phyloP scores from a whole-genome alignment of 2,113 vertebrate genomes.

The Prietella phreatophila region DNA sequence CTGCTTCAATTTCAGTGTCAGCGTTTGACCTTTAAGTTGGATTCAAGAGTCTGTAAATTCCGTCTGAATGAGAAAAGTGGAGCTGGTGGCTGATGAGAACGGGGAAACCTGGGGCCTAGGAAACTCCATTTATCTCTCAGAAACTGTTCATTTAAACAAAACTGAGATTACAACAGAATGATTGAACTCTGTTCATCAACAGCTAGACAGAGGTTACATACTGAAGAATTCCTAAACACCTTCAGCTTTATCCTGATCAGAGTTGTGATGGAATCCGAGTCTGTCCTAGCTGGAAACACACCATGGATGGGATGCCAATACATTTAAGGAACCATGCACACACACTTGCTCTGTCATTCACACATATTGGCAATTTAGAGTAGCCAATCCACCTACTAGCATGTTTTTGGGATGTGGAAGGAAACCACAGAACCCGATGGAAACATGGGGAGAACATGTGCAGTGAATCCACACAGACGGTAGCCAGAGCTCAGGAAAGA shows the following conservation, averaged over 20 bases:
- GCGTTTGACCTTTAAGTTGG: slow-evolving; percentile 52
- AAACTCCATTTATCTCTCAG: slow-evolving; percentile 50
- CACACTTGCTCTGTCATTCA: not conserved
- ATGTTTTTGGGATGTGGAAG: not conserved
- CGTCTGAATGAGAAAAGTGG: slow-evolving; percentile 2
- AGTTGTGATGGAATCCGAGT: not conserved
- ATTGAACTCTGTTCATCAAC: slow-evolving; percentile 36
- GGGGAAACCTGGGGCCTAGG: slow-evolving; percentile 19
- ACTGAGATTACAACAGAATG: slow-evolving; percentile 28
- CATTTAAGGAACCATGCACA: not conserved
- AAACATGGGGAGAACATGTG: not conserved
- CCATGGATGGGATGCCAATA: not conserved
- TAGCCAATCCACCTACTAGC: not conserved
- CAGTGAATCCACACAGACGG: not conserved
- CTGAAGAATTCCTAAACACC: not conserved
- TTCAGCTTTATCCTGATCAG: not conserved
- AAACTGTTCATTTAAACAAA: slow-evolving; percentile 50
- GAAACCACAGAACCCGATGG: not conserved
- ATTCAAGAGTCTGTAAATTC: slow-evolving; percentile 34
- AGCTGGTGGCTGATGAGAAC: slow-evolving; percentile 16
- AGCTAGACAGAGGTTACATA: not conserved
- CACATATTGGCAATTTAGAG: not conserved
- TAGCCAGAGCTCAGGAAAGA: not conserved
- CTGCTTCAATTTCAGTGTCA: slow-evolving; percentile 34
- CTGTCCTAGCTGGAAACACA: not conserved